These are phyloP conservation scores for Druceiella hillmani DNA, from an alignment of 2,888 invertebrate species.

Conservation along the genomic window DNA sequence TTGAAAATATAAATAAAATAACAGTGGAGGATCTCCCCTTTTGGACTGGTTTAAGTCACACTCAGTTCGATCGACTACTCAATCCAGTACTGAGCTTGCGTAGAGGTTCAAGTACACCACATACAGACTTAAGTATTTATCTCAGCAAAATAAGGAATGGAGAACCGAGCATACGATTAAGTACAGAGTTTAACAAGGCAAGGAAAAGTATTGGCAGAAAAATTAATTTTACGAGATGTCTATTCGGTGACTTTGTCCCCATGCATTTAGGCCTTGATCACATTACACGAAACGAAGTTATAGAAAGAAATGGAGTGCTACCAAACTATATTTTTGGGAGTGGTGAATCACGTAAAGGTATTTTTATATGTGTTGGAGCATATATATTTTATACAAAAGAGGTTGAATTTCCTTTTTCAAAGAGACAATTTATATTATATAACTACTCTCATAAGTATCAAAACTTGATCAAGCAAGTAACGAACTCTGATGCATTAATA, in stretches of 20 bases:
- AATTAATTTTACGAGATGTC: no score
- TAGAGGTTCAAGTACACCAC: no score
- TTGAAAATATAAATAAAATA: no score
- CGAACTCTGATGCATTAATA: conserved; percentile 15
- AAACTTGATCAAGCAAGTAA: conserved; percentile 1
- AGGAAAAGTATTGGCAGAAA: no score
- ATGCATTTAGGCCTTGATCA: no score
- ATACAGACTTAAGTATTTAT: conserved; percentile 12
- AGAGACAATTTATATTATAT: conserved; percentile 16
- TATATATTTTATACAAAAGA: conserved; percentile 20
- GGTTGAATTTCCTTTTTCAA: conserved; percentile 19
- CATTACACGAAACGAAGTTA: no score
- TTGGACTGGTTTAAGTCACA: conserved; percentile 11
- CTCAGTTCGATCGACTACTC: conserved; percentile 9
- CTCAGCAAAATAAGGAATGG: conserved; percentile 16
- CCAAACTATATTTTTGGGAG: conserved; percentile 12
- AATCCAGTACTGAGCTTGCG: conserved; percentile 9
- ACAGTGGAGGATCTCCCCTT: conserved; percentile 11
- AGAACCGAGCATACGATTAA: no score
- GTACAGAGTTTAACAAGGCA: no score
- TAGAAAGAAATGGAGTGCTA: conserved; percentile 13
- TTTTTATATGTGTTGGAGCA: conserved; percentile 17
- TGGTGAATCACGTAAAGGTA: conserved; percentile 7
- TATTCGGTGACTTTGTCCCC: no score
- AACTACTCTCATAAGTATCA: conserved; percentile 10